Percentiles rank a stretch among this genome's conserved stretches.
These are phyloP conservation scores for Oncorhynchus mykiss DNA, from an alignment of 2,113 vertebrate species.

Conservation along the genomic window DNA sequence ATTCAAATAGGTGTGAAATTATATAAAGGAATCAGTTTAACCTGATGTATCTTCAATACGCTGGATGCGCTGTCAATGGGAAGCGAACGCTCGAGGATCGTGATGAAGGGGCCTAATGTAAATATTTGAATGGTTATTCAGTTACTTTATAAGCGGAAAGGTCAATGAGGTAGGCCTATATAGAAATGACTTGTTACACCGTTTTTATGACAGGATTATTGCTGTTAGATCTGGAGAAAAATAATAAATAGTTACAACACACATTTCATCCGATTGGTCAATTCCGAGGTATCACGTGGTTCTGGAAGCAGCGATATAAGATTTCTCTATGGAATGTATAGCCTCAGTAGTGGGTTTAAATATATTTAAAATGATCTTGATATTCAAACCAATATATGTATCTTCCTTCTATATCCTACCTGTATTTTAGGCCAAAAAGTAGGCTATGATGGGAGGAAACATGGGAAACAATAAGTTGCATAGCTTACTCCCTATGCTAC, in stretches of 20 bases:
- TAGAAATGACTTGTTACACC: constrained; percentile 19
- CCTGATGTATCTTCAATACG: neutral
- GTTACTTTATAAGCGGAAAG: constrained; percentile 32
- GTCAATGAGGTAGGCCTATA: neutral
- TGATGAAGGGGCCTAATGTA: constrained; percentile 1
- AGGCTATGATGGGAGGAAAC: no score
- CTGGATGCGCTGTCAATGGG: neutral
- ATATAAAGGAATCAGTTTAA: neutral
- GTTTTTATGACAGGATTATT: constrained; percentile 54
- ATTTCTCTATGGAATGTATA: neutral
- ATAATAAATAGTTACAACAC: constrained; percentile 68
- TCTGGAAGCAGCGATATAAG: constrained; percentile 52
- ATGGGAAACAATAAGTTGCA: no score
- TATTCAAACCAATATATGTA: neutral
- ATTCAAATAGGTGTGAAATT: neutral
- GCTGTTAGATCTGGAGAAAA: constrained; percentile 38
- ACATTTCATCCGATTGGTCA: constrained; percentile 61
- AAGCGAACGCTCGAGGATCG: neutral
- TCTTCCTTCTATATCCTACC: neutral
- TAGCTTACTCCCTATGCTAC: no score
- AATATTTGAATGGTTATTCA: neutral
- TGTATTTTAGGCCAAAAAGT: neutral
- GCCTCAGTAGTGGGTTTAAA: constrained; percentile 35
- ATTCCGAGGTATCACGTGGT: constrained; percentile 62
- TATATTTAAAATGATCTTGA: neutral